Conservation (phyloP, 1,140 invertebrate species). For the Zaprionus tsacasi region DNA sequence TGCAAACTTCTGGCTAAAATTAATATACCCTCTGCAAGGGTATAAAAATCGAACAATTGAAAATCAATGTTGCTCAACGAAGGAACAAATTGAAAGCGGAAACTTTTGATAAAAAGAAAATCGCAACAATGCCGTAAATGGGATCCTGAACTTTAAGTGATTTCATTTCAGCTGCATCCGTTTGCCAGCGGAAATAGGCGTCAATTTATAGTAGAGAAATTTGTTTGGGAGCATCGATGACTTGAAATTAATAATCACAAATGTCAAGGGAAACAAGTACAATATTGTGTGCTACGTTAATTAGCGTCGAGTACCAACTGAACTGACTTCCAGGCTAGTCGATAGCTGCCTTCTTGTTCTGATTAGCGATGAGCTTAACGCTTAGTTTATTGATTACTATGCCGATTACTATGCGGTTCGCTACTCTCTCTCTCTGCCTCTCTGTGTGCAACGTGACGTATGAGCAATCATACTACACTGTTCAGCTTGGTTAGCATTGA, state of each 20-base stretch:
- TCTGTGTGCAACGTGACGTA: slow-evolving; percentile 19
- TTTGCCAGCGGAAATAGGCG: slow-evolving; percentile 9
- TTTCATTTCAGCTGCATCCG: slow-evolving; percentile 36
- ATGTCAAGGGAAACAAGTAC: not conserved
- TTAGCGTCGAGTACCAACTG: not conserved
- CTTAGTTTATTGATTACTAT: slow-evolving; percentile 22
- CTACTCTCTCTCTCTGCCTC: no score
- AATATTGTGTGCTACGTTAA: not conserved
- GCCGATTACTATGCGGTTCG: no score
- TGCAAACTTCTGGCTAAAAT: no score
- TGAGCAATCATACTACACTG: slow-evolving; percentile 8
- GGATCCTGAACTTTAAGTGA: slow-evolving; percentile 34
- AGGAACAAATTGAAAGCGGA: slow-evolving; percentile 52
- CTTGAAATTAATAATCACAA: slow-evolving; percentile 14
- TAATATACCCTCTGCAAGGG: no score
- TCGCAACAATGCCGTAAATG: slow-evolving; percentile 28
- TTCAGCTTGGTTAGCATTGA: not conserved
- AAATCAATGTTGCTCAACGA: slow-evolving; percentile 61
- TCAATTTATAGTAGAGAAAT: not conserved
- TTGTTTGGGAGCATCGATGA: not conserved
- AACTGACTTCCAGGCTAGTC: not conserved
- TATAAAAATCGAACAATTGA: slow-evolving; percentile 44
- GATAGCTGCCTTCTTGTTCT: not conserved
- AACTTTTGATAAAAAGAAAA: slow-evolving; percentile 36
- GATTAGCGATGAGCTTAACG: slow-evolving; percentile 13